phyloP scores from a whole-genome alignment of 2,113 vertebrate genomes.

The Raphicerus campestris region DNA sequence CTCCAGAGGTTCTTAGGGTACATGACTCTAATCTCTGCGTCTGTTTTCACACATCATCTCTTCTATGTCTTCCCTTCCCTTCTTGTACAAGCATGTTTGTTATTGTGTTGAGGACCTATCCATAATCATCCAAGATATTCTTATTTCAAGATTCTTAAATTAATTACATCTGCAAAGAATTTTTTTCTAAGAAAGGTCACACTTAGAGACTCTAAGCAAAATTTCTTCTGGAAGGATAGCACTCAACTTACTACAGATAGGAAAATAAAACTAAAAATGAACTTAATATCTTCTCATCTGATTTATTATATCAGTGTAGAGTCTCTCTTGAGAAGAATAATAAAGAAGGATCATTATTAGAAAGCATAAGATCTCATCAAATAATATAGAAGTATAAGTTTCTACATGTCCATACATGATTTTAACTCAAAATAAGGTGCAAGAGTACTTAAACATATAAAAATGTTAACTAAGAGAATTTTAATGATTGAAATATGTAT shows the following conservation, averaged over 20 bases:
- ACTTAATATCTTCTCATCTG: neutral
- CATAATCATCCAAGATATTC: neutral
- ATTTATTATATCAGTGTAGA: neutral
- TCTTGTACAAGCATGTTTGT: neutral
- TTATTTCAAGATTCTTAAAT: neutral
- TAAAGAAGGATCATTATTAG: neutral
- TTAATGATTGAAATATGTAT: neutral
- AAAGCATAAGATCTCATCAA: neutral
- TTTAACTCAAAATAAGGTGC: neutral
- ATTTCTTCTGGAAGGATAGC: neutral
- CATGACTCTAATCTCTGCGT: fast-evolving
- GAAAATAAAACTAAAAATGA: neutral
- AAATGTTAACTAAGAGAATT: neutral
- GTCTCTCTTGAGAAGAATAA: neutral
- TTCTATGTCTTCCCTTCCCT: neutral
- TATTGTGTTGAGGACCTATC: neutral
- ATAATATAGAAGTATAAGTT: neutral
- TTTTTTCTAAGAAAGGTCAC: neutral
- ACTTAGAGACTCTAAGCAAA: neutral
- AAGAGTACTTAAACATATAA: neutral
- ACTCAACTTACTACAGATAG: neutral
- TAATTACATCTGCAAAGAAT: neutral
- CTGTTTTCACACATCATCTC: neutral
- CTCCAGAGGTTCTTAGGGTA: no score
- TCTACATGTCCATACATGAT: neutral